A percentile compares a stretch with the other conserved stretches of the same genome.
Conservation (phyloP, 2,888 invertebrate genomes). For the Calliopum simillimum region DNA sequence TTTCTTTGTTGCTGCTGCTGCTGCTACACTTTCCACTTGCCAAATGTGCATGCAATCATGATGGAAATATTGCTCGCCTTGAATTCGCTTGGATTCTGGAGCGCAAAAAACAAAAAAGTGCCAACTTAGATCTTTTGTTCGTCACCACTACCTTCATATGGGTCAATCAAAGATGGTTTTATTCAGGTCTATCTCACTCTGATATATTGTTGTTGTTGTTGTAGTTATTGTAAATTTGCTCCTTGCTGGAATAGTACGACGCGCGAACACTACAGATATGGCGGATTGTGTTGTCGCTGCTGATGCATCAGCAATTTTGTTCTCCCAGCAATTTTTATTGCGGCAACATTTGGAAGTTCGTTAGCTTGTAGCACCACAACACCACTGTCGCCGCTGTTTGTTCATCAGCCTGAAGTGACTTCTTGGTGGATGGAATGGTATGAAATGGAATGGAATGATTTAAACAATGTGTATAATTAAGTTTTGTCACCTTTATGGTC, state of each 20-base stretch:
- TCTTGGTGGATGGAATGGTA: too few relatives aligned
- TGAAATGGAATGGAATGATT: too few relatives aligned
- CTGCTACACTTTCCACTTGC: not conserved
- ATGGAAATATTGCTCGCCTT: slow-evolving; percentile 10
- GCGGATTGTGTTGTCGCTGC: slow-evolving; percentile 14
- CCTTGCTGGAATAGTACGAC: too few relatives aligned
- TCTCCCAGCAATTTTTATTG: slow-evolving; percentile 14
- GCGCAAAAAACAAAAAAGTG: not conserved
- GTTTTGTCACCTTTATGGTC: slow-evolving; percentile 11
- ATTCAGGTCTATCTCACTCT: not conserved
- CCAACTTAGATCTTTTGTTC: not conserved
- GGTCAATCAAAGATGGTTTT: not conserved
- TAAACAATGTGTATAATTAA: slow-evolving; percentile 13
- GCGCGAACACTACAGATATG: too few relatives aligned
- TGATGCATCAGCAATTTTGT: slow-evolving; percentile 20
- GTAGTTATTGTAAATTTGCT: not conserved
- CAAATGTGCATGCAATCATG: too few relatives aligned
- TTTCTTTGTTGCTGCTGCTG: not conserved
- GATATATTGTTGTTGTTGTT: not conserved
- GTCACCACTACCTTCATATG: slow-evolving; percentile 4
- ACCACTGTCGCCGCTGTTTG: not conserved
- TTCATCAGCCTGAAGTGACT: not conserved
- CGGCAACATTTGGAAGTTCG: not conserved
- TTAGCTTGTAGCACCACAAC: not conserved
- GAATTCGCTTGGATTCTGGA: not conserved